Conservation (phyloP, 2,113 vertebrate genomes). For the Tricholaema leucomelas region DNA sequence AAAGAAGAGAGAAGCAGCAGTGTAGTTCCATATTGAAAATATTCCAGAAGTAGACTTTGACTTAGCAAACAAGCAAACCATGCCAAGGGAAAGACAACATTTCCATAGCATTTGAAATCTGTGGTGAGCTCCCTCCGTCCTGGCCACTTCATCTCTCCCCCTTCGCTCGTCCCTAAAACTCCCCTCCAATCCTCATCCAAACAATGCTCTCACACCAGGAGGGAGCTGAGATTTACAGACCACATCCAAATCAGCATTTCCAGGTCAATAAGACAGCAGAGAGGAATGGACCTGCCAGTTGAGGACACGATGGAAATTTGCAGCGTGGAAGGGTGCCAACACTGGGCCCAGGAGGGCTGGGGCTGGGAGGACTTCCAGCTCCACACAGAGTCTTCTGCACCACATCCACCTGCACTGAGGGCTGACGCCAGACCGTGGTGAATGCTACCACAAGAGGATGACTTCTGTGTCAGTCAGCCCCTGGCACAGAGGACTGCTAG, state of each 20-base stretch:
- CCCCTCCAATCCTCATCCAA: not conserved
- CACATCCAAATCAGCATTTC: slow-evolving; percentile 13
- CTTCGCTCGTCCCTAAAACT: not conserved
- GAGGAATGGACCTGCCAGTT: slow-evolving; percentile 50
- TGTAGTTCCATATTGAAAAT: not conserved
- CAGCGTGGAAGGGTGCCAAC: slow-evolving; percentile 1
- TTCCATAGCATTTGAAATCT: not conserved
- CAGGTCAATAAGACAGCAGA: slow-evolving; percentile 31
- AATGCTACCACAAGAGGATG: not conserved
- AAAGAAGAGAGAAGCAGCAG: slow-evolving; percentile 37
- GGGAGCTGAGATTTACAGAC: slow-evolving; percentile 1
- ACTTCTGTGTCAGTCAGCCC: rapidly evolving
- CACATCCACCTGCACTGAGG: not conserved
- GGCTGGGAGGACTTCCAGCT: slow-evolving; percentile 40
- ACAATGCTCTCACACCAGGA: not conserved
- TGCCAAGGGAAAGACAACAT: slow-evolving; percentile 4
- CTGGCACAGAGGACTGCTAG: not conserved
- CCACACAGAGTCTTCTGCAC: not conserved
- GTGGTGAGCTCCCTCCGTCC: not conserved
- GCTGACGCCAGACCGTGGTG: not conserved
- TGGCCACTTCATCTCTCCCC: not conserved
- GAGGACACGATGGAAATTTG: not conserved
- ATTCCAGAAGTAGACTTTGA: not conserved
- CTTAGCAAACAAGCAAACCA: slow-evolving; percentile 5
- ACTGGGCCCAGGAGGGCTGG: not conserved